Conservation (phyloP, 2,888 invertebrate genomes). For the Drosophila nigritarsus region DNA sequence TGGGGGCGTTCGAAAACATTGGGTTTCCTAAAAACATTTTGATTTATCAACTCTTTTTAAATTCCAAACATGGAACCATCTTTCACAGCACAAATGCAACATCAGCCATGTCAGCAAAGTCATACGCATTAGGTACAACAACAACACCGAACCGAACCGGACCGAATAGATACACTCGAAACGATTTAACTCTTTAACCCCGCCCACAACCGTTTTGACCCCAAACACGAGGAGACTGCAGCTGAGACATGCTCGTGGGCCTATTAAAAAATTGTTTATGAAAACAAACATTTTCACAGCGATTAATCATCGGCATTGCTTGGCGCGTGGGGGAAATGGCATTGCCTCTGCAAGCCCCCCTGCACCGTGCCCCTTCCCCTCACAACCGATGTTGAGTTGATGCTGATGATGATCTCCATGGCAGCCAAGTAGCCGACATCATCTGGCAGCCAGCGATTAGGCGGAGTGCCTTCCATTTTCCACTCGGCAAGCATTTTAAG, state of each 20-base stretch:
- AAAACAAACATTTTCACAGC: conserved; percentile 82
- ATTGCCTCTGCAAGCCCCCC: conserved; percentile 6
- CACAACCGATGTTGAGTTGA: conserved; percentile 19
- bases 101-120: conserved; percentile 60
- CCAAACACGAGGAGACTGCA: conserved; percentile 21
- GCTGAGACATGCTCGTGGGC: conserved; percentile 50
- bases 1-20: conserved; percentile 36
- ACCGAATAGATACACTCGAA: conserved; percentile 63
- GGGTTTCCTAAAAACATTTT: conserved; percentile 61
- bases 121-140: conserved; percentile 69
- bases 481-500: conserved; percentile 40
- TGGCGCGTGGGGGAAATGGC: conserved; percentile 67
- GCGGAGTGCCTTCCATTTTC: conserved; percentile 60
- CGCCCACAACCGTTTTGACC: conserved; percentile 66
- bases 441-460: conserved; percentile 42
- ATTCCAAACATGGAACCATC: conserved; percentile 74
- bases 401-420: conserved; percentile 52
- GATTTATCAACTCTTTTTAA: conserved; percentile 81
- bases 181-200: conserved; percentile 81
- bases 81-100: conserved; percentile 54
- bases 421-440: conserved; percentile 51
- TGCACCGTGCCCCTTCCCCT: neutral
- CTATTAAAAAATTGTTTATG: conserved; percentile 83
- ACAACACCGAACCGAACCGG: neutral
- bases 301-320: conserved; percentile 79